phyloP scores from a whole-genome alignment of 1,140 invertebrate species.

The Calephelis nemesis region DNA sequence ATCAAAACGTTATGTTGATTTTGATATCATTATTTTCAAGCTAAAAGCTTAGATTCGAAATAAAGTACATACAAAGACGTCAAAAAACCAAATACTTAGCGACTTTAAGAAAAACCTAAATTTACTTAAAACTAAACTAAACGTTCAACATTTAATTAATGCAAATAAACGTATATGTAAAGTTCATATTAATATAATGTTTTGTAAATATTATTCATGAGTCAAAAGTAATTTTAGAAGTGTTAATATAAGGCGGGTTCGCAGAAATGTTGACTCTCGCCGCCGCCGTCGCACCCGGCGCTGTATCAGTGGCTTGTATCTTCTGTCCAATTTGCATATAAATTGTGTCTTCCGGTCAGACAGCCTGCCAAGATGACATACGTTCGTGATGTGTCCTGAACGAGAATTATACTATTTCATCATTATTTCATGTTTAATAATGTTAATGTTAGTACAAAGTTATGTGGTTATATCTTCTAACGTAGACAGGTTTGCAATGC shows the following conservation, averaged over 20 bases:
- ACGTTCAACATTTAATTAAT: conserved; percentile 9
- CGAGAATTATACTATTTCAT: conserved; percentile 36
- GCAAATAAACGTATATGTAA: conserved; percentile 3
- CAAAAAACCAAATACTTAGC: no score
- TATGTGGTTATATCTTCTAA: no score
- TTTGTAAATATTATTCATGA: conserved; percentile 24
- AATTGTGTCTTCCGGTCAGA: conserved; percentile 76
- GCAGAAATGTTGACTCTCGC: conserved; percentile 30
- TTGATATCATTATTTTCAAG: no score
- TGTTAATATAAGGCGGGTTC: conserved; percentile 58
- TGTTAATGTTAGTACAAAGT: no score
- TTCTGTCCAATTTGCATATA: conserved; percentile 75
- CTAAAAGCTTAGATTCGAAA: no score
- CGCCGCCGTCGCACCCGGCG: conserved; percentile 39
- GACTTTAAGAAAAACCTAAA: no score
- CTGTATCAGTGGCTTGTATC: conserved; percentile 70
- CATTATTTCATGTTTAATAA: background rate
- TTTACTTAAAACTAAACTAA: no score
- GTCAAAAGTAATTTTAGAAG: conserved; percentile 67
- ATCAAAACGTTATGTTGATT: no score
- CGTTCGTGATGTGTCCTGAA: conserved; percentile 51
- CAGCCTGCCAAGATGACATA: conserved; percentile 66
- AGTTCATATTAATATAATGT: conserved; percentile 11
- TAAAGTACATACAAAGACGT: no score
- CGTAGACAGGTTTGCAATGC: no score